phyloP scores from a whole-genome alignment of 2,113 vertebrate genomes.

The Spheniscus mendiculus region DNA sequence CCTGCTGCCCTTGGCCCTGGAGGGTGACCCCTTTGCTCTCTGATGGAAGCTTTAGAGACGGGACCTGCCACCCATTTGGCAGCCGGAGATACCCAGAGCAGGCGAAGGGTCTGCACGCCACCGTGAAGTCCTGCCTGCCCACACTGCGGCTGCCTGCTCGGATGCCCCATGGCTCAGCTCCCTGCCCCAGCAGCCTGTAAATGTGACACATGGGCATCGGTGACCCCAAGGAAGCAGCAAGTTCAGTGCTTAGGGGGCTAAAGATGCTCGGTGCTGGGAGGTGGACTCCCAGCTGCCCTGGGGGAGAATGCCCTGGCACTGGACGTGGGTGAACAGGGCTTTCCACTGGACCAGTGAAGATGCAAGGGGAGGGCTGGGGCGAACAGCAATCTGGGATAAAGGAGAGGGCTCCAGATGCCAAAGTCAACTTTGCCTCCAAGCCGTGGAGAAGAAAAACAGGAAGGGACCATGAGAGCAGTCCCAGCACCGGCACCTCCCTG shows the following conservation, averaged over 20 bases:
- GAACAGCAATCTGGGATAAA: not conserved
- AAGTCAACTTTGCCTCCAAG: constrained; percentile 44
- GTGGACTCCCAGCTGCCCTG: accelerated
- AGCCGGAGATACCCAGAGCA: not conserved
- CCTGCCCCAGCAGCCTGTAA: not conserved
- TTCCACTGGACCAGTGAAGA: not conserved
- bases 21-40: not conserved
- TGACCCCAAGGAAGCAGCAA: not conserved
- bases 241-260: not conserved
- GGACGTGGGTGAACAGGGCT: accelerated
- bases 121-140: not conserved
- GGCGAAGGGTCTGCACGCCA: not conserved
- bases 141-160: not conserved
- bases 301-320: not conserved
- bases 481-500: constrained; percentile 28
- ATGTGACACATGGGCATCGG: accelerated
- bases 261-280: not conserved
- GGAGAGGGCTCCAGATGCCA: constrained; percentile 28
- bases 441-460: constrained; percentile 49
- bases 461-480: constrained; percentile 34
- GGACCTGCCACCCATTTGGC: not conserved
- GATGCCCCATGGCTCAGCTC: not conserved
- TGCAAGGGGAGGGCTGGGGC: not conserved
- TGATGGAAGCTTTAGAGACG: not conserved
- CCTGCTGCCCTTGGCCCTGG: not conserved